phyloP scores from a whole-genome alignment of 2,797 vertebrate genomes.

The Oryzias dopingdopingensis region DNA sequence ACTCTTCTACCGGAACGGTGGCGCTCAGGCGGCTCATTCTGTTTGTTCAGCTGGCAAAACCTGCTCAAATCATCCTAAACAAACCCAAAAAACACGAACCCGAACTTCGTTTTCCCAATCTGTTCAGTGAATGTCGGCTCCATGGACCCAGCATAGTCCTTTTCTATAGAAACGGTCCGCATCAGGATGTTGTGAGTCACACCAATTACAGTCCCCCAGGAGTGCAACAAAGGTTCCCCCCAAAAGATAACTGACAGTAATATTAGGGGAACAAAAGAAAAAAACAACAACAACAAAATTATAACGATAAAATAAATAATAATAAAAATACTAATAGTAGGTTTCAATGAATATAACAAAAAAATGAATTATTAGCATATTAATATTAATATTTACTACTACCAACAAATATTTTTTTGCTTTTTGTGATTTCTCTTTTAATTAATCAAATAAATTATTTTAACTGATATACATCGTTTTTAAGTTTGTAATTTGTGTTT shows the following conservation, averaged over 20 bases:
- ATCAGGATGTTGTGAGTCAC: slow-evolving; percentile 56
- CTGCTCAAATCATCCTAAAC: neutral
- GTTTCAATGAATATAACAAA: too few species aligned
- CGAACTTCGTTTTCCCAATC: neutral
- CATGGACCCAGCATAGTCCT: neutral
- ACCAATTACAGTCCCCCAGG: slow-evolving; percentile 8
- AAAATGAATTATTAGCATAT: too few species aligned
- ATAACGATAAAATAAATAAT: too few species aligned
- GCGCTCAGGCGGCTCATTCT: slow-evolving; percentile 71
- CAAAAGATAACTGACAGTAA: neutral
- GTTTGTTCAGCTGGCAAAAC: neutral
- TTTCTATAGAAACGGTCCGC: neutral
- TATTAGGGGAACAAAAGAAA: neutral
- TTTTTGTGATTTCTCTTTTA: too few species aligned
- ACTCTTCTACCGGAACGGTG: slow-evolving; percentile 67
- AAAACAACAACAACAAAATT: too few species aligned
- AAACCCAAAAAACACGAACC: neutral
- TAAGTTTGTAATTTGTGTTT: too few species aligned
- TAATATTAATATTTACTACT: too few species aligned
- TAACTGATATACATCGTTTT: too few species aligned
- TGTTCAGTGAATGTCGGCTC: too few species aligned
- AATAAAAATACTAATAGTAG: neutral
- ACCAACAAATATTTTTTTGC: too few species aligned
- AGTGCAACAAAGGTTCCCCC: slow-evolving; percentile 28
- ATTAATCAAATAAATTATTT: too few species aligned